These are phyloP conservation scores for Tineola bisselliella DNA, from an alignment of 2,888 invertebrate genomes.

Conservation along the genomic window DNA sequence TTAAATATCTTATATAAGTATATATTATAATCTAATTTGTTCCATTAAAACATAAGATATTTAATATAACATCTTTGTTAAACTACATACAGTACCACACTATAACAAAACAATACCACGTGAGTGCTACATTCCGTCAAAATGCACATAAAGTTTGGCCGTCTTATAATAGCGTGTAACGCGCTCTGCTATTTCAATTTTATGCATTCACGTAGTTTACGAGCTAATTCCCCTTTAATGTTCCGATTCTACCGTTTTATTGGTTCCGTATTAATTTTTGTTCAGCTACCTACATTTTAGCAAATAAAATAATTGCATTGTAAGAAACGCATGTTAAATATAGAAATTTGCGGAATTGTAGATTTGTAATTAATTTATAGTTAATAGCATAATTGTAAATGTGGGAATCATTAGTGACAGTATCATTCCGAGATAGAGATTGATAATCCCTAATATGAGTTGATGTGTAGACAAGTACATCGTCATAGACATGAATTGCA, in stretches of 20 bases:
- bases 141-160: conserved; percentile 13
- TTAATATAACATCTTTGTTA: too few relatives aligned
- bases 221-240: conserved; percentile 11
- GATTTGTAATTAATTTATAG: too few relatives aligned
- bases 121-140: neutral
- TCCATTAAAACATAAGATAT: too few relatives aligned
- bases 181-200: conserved; percentile 12
- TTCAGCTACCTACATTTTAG: neutral
- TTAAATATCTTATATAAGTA: neutral
- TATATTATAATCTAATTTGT: neutral
- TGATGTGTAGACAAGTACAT: neutral
- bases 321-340: too few relatives aligned
- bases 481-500: conserved; percentile 14
- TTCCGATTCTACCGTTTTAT: conserved; percentile 1
- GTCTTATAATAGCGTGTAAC: conserved; percentile 9
- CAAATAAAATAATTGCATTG: too few relatives aligned
- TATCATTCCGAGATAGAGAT: too few relatives aligned
- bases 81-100: too few relatives aligned
- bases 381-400: too few relatives aligned
- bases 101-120: conserved; percentile 1
- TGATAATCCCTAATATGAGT: neutral
- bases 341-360: too few relatives aligned
- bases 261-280: conserved; percentile 2
- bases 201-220: conserved; percentile 11
- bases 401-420: too few relatives aligned